Base-by-base conservation (phyloP, 2,888 invertebrate genomes). In the Apodemia duryi region DNA sequence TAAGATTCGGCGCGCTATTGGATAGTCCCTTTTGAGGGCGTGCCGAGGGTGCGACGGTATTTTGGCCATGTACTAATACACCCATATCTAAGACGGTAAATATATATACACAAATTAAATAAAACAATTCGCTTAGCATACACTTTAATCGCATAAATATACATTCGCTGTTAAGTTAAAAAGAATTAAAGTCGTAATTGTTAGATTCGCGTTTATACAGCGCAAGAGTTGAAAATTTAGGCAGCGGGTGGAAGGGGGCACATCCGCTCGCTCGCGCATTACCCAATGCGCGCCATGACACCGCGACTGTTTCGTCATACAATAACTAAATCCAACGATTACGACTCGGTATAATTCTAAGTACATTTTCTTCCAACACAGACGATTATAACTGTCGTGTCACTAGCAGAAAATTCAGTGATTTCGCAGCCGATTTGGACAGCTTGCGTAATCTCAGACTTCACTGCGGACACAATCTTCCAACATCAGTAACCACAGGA, bases 391-490 rank as follows among this genome's bases (percentile, higher is more conserved):
- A 70, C 65, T 68, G 72, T 77, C 77, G 76, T 81, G 84, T 85
- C 83, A 77, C 72, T 68, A 81, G 85, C 91, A 91, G 91, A 91
- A 91, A 91, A 77, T 88, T 86, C 88, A 86, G 86, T 71, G 87
- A 88, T 88, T 86, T 86, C 90, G 88, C 85, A 89, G 88, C 90
- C 85, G 83, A 87, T 81, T 80, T 69, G 76, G 74, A 88, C 89
- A 87, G 90, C 84, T 85, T 88, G 88, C 91, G 91, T 85, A 90
- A 91, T 81, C 88, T 74, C 88, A 83, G 85, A 89, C 85, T 84
- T 88, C 91, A 91, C 91, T 91, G 91, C 90, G 77, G 81, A 86
- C 86, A 83, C 78, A 75, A 77, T 77, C 75, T 72, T 71, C 67
- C 68, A 71, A 6, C 64, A 65, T 21, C 61, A 61, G 68, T 28